A percentile compares a stretch with the other conserved stretches of the same genome.
Evolutionary conservation across 2,113 vertebrate species (phyloP).

Genomic region (Poeciliopsis occidentalis): DNA sequence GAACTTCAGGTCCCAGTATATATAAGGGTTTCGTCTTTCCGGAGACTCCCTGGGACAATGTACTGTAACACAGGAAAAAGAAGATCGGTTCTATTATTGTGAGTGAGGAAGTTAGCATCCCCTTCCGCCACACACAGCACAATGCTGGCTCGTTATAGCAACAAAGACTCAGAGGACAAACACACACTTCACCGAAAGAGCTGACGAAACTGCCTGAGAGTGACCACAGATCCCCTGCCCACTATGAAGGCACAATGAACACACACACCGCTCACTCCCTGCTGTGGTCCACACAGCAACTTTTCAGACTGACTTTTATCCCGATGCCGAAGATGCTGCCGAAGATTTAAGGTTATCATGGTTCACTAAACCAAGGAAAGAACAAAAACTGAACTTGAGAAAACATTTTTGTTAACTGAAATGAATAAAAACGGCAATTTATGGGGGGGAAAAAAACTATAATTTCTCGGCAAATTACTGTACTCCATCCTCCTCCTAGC

Average conservation of each 20-base stretch:
- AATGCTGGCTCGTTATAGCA: conserved; percentile 56
- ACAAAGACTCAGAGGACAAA: conserved; percentile 43
- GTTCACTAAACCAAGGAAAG: too few relatives aligned
- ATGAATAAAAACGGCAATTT: too few relatives aligned
- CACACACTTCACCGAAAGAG: conserved; percentile 27
- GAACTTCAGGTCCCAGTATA: neutral
- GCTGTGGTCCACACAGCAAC: too few relatives aligned
- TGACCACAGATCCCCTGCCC: neutral
- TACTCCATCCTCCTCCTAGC: too few relatives aligned
- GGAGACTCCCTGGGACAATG: conserved; percentile 52
- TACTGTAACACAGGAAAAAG: conserved; percentile 61
- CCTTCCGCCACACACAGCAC: conserved; percentile 41
- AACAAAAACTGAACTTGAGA: too few relatives aligned
- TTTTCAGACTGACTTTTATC: too few relatives aligned
- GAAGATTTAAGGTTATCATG: too few relatives aligned
- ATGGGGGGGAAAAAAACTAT: too few relatives aligned
- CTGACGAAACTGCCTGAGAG: conserved; percentile 14
- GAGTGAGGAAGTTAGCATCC: conserved; percentile 58
- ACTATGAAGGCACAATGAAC: neutral
- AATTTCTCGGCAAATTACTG: too few relatives aligned
- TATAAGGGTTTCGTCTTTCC: conserved; percentile 7
- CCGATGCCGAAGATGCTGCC: too few relatives aligned
- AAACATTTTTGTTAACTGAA: too few relatives aligned
- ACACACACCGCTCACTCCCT: too few relatives aligned
- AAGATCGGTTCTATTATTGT: conserved; percentile 59